Evolutionary conservation across 2,797 vertebrate genomes (phyloP), one percentile per base, ranked within the genome.

Genomic region (Capromys pilorides): DNA sequence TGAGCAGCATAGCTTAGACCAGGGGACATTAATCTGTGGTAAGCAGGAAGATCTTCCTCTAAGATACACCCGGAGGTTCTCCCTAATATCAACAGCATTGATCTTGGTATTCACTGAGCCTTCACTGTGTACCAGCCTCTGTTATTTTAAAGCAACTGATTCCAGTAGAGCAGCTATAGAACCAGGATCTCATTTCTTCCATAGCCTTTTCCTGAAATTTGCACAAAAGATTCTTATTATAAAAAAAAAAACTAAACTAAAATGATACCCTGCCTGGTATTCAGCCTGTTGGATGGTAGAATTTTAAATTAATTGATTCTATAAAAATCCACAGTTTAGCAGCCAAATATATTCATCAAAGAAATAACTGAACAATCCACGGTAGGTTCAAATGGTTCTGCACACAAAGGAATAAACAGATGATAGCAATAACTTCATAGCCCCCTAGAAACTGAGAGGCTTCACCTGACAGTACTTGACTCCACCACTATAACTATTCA

Each of bases 271-370:
- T 49, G 26, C 13, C 69, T 95, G n/a, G 31, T 95, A 88, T 96
- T 96, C 88, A 93, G 64, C 66, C 88, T 96, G 61, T 86, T 95
- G 71, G 51, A 41, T 87, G 78, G 94, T 26, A 82, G 83, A 94
- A 87, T 92, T 81, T 95, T 89, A 92, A 95, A n/a, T 96, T 97
- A 94, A 96, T 85, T 75, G 88, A 81, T 82, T 95, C 92, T 95
- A 96, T 95, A 96, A 97, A 97, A 96, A 94, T 89, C 86, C 36
- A 93, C 28, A 59, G 49, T 54, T 86, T 93, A 78, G 67, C 61
- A 87, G 86, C 92, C 93, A 96, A 94, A 94, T 90, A 78, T 41
- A 78, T 67, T 81, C 92, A 93, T 88, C 75, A 92, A 86, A 85
- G 71, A 88, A 95, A 96, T 49, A 91, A 88, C 22, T 49, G 77